A percentile compares a stretch with the other conserved stretches of the same genome.
Evolutionary conservation across 2,113 vertebrate species (phyloP).

Genomic region (Rhinolophus sinicus): DNA sequence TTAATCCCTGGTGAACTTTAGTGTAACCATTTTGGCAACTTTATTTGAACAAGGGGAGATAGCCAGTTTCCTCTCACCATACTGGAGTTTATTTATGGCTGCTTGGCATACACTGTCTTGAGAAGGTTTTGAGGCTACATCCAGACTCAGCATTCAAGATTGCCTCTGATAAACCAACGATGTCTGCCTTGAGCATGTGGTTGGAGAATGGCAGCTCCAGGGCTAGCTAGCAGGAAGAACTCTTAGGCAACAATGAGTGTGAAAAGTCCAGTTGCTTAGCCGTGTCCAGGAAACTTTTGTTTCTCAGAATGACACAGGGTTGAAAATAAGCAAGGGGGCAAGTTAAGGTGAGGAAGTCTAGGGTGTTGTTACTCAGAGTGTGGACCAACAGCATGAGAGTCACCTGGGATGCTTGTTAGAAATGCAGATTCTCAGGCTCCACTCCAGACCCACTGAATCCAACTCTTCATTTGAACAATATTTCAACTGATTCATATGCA

Average conservation of each 20-base stretch:
- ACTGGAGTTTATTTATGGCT: not conserved
- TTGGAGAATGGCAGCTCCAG: not conserved
- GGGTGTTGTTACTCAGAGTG: not conserved
- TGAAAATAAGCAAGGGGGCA: not conserved
- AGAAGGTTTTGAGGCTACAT: not conserved
- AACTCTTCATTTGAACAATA: not conserved
- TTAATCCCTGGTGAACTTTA: not conserved
- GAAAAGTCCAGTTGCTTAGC: not conserved
- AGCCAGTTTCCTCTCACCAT: not conserved
- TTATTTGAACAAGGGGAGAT: not conserved
- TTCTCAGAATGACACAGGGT: not conserved
- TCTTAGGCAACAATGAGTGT: not conserved
- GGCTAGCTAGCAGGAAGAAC: not conserved
- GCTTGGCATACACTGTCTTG: not conserved
- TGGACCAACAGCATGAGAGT: not conserved
- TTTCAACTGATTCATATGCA: not conserved
- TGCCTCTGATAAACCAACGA: not conserved
- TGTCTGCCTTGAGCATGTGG: not conserved
- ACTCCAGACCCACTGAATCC: not conserved
- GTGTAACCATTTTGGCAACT: not conserved
- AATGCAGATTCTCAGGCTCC: not conserved
- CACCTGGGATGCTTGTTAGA: not conserved
- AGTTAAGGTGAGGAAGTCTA: not conserved
- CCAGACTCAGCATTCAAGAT: not conserved
- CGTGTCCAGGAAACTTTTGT: not conserved